Evolutionary conservation across 1,140 invertebrate species (phyloP).

Genomic region (Campoletis sonorensis): DNA sequence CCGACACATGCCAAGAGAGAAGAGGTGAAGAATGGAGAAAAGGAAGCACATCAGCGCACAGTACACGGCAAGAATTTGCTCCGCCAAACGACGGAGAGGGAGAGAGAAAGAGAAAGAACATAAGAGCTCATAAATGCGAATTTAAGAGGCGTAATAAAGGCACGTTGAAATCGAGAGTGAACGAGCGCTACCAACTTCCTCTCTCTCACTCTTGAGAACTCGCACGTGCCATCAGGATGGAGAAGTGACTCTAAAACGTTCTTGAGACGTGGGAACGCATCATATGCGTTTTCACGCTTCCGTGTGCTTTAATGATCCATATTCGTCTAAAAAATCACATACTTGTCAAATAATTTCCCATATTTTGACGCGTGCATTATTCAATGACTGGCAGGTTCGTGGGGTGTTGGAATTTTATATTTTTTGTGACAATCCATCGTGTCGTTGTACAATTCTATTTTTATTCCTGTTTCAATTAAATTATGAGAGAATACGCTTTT

Average conservation of each 20-base stretch:
- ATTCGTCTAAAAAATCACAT: neutral
- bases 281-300: constrained; percentile 24
- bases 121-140: constrained; percentile 78
- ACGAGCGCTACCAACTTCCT: constrained; percentile 69
- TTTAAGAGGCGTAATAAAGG: constrained; percentile 78
- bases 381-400: neutral
- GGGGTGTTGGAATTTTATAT: too few relatives aligned
- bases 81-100: constrained; percentile 56
- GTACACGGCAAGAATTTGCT: constrained; percentile 29
- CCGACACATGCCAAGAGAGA: constrained; percentile 53
- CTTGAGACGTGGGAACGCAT: constrained; percentile 20
- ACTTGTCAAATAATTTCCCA: neutral
- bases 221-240: constrained; percentile 20
- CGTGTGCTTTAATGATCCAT: constrained; percentile 7
- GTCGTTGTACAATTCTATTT: too few relatives aligned
- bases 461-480: too few relatives aligned
- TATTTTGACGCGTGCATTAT: neutral
- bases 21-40: constrained; percentile 43
- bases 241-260: constrained; percentile 48
- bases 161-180: constrained; percentile 78
- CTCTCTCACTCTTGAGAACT: constrained; percentile 35
- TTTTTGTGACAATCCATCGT: too few relatives aligned
- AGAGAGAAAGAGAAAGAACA: constrained; percentile 64
- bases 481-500: too few relatives aligned
- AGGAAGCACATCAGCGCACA: constrained; percentile 38